Evolutionary conservation across 2,888 invertebrate species (phyloP).

Genomic region (Pristionchus exspectatus): DNA sequence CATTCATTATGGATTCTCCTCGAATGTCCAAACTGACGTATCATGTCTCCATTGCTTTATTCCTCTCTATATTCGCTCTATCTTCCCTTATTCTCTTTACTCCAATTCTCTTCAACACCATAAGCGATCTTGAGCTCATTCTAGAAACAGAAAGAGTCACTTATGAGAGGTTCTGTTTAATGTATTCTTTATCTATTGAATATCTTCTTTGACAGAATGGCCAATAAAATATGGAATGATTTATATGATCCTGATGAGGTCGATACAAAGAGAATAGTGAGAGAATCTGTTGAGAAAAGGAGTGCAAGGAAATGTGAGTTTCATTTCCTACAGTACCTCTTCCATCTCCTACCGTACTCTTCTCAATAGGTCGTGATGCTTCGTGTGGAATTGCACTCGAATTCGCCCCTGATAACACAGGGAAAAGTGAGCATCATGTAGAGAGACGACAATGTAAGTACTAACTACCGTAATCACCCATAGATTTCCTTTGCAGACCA

Average conservation of each 20-base stretch:
- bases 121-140: conserved; percentile 3
- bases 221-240: conserved; percentile 32
- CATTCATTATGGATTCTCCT: not conserved
- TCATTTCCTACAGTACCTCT: not conserved
- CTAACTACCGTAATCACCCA: not conserved
- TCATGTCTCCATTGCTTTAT: conserved; percentile 21
- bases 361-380: conserved; percentile 15
- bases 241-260: not conserved
- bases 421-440: not conserved
- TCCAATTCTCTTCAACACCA: conserved; percentile 45
- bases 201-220: not conserved
- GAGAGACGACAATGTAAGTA: conserved; percentile 38
- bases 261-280: conserved; percentile 1
- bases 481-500: not conserved
- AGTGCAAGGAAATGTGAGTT: conserved; percentile 46
- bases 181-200: not conserved
- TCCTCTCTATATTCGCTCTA: conserved; percentile 38
- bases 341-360: not conserved
- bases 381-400: conserved; percentile 44
- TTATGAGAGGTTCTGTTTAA: conserved; percentile 1
- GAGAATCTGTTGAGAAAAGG: conserved; percentile 24
- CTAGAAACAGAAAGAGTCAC: conserved; percentile 25
- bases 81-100: conserved; percentile 14
- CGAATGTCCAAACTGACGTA: not conserved
- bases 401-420: not conserved